A percentile compares a stretch with the other conserved stretches of the same genome.
phyloP scores from a whole-genome alignment of 2,797 vertebrate genomes.

The Cynopterus sphinx region DNA sequence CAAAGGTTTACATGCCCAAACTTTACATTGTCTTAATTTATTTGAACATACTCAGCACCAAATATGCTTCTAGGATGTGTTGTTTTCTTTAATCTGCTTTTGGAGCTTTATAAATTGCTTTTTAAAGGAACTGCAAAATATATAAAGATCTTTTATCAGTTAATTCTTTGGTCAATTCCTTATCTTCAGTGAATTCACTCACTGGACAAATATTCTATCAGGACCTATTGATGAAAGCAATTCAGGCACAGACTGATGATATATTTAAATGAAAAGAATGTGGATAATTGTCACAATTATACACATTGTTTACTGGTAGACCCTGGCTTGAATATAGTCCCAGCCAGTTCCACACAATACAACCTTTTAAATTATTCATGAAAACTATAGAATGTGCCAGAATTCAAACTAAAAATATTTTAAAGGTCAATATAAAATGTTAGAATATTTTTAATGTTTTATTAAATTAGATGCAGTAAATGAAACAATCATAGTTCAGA shows the following conservation, averaged over 20 bases:
- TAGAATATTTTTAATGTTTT: neutral
- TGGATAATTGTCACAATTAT: neutral
- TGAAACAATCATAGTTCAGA: neutral
- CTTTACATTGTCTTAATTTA: neutral
- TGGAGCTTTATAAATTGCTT: neutral
- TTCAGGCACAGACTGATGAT: neutral
- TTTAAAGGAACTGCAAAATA: neutral
- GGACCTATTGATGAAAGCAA: neutral
- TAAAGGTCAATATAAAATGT: neutral
- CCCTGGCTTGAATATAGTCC: neutral
- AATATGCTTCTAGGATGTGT: neutral
- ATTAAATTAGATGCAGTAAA: neutral
- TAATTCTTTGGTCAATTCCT: slow-evolving; percentile 29
- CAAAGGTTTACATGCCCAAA: neutral
- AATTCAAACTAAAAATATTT: neutral
- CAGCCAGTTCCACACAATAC: neutral
- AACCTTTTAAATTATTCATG: neutral
- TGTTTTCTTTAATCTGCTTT: neutral
- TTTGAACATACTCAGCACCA: neutral
- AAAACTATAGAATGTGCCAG: neutral
- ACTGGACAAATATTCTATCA: neutral
- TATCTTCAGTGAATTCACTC: neutral
- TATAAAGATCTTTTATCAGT: slow-evolving; percentile 27
- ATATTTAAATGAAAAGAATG: neutral
- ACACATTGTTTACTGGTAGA: neutral